Percentiles rank a stretch among this genome's conserved stretches.
phyloP scores from a whole-genome alignment of 2,797 vertebrate genomes.

The Muscicapa striata region DNA sequence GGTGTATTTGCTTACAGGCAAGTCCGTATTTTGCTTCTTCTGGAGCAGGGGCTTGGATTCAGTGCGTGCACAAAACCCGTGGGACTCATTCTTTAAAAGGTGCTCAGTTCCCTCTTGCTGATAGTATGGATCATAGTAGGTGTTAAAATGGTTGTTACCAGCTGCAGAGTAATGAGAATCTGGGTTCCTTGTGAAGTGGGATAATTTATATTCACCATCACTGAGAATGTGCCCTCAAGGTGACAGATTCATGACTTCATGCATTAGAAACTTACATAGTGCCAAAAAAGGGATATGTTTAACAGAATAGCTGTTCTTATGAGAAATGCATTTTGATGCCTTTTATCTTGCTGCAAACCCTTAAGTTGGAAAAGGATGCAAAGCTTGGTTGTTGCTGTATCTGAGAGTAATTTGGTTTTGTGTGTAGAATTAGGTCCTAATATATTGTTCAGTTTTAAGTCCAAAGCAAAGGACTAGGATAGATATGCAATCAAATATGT shows the following conservation, averaged over 20 bases:
- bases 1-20: neutral
- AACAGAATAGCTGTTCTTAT: neutral
- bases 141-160: neutral
- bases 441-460: neutral
- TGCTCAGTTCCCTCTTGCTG: neutral
- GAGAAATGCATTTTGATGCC: neutral
- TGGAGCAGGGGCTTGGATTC: neutral
- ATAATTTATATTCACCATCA: neutral
- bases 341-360: neutral
- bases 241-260: neutral
- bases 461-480: neutral
- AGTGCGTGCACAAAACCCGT: neutral
- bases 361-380: neutral
- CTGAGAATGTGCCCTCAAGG: neutral
- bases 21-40: accelerated
- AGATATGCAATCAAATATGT: accelerated
- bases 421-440: neutral
- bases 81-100: neutral
- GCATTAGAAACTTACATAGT: neutral
- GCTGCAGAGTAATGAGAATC: neutral
- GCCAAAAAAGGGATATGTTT: neutral
- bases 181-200: neutral
- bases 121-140: neutral
- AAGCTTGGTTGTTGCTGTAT: neutral
- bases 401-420: neutral